Conservation (phyloP, 2,113 vertebrate species). For the Pterophyllum scalare region DNA sequence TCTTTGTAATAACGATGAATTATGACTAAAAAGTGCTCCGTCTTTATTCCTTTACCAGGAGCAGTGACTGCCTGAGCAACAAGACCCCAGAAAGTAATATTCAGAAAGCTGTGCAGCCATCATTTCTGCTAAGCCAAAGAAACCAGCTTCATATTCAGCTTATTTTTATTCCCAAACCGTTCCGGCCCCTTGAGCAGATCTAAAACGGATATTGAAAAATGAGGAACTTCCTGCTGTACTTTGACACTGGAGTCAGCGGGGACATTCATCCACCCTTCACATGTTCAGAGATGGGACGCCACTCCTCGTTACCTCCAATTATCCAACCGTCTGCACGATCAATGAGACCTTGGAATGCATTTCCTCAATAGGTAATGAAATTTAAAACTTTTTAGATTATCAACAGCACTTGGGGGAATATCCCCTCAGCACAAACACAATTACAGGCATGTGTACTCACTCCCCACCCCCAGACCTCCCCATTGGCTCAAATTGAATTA, state of each 20-base stretch:
- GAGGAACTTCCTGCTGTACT: background rate
- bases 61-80: background rate
- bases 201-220: background rate
- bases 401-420: conserved; percentile 34
- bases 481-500: conserved; percentile 43
- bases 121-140: background rate
- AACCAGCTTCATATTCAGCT: background rate
- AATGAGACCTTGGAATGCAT: conserved; percentile 57
- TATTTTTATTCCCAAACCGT: background rate
- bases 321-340: conserved; percentile 32
- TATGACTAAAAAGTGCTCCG: background rate
- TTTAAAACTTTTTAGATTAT: conserved; percentile 61
- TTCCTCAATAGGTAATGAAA: conserved; percentile 56
- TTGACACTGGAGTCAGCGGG: background rate
- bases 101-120: fast-evolving
- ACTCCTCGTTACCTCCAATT: conserved; percentile 41
- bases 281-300: conserved; percentile 22
- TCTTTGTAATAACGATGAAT: background rate
- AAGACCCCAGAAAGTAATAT: background rate
- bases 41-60: background rate
- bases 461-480: background rate
- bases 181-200: background rate
- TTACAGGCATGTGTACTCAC: conserved; percentile 7
- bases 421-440: conserved; percentile 40
- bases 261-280: background rate